Base-by-base conservation (phyloP, 2,888 invertebrate genomes). In the Glyphotaelius pellucidus region DNA sequence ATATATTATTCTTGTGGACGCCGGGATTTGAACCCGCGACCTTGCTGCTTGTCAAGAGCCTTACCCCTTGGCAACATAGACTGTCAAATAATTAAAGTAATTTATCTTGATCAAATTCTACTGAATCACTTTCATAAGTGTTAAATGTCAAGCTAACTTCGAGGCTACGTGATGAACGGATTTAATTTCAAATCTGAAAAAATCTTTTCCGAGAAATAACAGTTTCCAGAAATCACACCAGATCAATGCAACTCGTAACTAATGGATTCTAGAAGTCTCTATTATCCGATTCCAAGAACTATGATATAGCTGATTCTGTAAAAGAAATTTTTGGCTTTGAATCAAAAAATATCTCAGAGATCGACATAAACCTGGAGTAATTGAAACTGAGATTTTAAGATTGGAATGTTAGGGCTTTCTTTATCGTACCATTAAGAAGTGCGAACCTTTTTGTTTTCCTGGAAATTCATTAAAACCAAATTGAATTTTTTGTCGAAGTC, bases 221-320 rank as follows among this genome's bases (percentile, higher is more conserved):
- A 32, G 31, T 83, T 83, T 83, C 25, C n/a, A 86, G 67, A 67
- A 67, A 67, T 67, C 67, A 67, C 67, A 67, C 67, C 67, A 67
- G 67, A 67, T 67, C 67, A 67, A 67, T 67, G 67, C 67, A 67
- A n/a, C 67, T 67, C 7, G 0, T 67, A 25, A 19, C 67, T 19
- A 67, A 67, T 67, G 67, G 67, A 5, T 25, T 67, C 25, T 7
- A 25, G 9, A 25, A 9, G 25, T 67, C 25, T 67, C 25, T n/a
- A n/a, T 67, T 67, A 67, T 67, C 7, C 0, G 5, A 67, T 67
- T 25, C 67, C 67, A 7, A 67, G 67, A 67, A 67, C n/a, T 67
- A 67, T 67, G 67, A 67, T 25, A 67, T 9, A 25, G 7, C 25
- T 2, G 67, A 67, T 25, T 67, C 9, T n/a, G 0, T 67, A 25